A percentile compares a stretch with the other conserved stretches of the same genome.
These are phyloP conservation scores for Copsychus sechellarum DNA, from an alignment of 2,113 vertebrate species.

Conservation along the genomic window DNA sequence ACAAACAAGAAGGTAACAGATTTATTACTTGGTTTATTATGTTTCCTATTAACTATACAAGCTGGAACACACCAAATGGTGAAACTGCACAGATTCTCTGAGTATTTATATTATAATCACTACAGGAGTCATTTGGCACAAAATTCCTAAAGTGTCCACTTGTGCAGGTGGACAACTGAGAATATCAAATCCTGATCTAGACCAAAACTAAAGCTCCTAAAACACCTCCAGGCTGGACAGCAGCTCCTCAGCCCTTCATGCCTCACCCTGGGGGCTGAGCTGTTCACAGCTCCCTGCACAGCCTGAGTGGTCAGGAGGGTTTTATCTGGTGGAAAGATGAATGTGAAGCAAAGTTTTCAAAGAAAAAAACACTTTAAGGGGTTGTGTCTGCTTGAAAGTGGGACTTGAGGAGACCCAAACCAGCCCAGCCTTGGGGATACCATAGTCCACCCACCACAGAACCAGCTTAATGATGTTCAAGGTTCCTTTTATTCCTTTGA, in stretches of 20 bases:
- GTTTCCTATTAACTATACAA: not conserved
- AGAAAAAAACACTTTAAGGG: not conserved
- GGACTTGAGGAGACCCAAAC: not conserved
- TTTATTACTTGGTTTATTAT: not conserved
- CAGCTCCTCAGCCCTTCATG: not conserved
- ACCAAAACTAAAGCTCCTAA: not conserved
- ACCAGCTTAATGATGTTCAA: fast-evolving
- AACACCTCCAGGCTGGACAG: not conserved
- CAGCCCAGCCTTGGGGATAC: not conserved
- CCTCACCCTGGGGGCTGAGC: not conserved
- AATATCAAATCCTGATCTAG: not conserved
- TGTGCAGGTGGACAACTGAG: not conserved
- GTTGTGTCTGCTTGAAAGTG: fast-evolving
- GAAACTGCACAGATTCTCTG: not conserved
- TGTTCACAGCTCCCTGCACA: not conserved
- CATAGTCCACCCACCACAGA: fast-evolving
- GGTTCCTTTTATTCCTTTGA: not conserved
- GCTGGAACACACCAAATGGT: not conserved
- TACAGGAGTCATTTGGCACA: not conserved
- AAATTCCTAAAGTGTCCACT: not conserved
- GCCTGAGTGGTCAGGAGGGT: not conserved
- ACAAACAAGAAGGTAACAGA: not conserved
- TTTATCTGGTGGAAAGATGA: not conserved
- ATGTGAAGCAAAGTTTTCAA: not conserved
- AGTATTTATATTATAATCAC: not conserved